A percentile compares a stretch with the other conserved stretches of the same genome.
phyloP scores from a whole-genome alignment of 2,113 vertebrate species.

The Pelecanoides urinatrix region DNA sequence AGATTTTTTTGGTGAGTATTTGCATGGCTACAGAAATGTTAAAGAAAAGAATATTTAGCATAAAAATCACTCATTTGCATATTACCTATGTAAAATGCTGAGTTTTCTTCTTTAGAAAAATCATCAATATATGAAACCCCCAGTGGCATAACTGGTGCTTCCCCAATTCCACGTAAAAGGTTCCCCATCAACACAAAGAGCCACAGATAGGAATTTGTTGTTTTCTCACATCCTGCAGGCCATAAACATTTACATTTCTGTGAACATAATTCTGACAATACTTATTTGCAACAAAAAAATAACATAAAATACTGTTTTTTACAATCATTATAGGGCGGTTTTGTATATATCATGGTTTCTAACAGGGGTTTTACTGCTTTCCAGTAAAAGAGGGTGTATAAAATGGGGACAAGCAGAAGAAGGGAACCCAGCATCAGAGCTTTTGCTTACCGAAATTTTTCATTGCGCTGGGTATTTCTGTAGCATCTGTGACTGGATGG shows the following conservation, averaged over 20 bases:
- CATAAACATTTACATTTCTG: not conserved
- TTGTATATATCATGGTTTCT: not conserved
- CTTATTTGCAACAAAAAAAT: not conserved
- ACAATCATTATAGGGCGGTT: not conserved
- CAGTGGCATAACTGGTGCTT: conserved; percentile 86
- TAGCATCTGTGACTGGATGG: not conserved
- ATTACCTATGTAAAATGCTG: conserved; percentile 89
- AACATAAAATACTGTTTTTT: not conserved
- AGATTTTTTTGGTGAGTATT: not conserved
- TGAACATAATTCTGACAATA: not conserved
- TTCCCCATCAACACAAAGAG: conserved; percentile 90
- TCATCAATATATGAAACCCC: conserved; percentile 94
- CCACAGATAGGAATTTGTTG: conserved; percentile 81
- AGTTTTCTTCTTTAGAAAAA: conserved; percentile 87
- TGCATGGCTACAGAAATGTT: not conserved
- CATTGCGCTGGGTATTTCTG: not conserved
- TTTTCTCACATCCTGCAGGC: conserved; percentile 76
- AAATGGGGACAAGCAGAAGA: not conserved
- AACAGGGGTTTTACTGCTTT: not conserved
- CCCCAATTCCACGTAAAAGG: conserved; percentile 88
- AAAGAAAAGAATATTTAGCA: not conserved
- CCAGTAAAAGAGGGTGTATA: not conserved
- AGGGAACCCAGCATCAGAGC: not conserved
- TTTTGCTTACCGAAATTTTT: conserved; percentile 41
- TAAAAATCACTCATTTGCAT: not conserved